Conservation (phyloP, 1,140 invertebrate genomes). For the Brachystomella parvula region DNA sequence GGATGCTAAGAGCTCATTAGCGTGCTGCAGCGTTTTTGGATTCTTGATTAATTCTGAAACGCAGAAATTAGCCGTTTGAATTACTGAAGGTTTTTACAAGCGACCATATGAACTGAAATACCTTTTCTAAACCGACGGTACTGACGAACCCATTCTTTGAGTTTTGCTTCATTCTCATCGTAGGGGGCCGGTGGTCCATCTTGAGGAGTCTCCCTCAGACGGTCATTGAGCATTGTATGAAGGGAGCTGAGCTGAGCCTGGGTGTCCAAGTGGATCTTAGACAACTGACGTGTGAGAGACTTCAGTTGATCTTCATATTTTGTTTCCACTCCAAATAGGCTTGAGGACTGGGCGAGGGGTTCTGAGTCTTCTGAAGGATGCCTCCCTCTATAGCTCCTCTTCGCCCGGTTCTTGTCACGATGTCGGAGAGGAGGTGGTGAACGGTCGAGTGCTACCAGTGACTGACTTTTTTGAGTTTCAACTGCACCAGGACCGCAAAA, state of each 20-base stretch:
- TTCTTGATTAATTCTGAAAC: constrained; percentile 32
- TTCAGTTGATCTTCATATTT: constrained; percentile 33
- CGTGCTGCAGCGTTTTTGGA: constrained; percentile 32
- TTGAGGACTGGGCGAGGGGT: background rate
- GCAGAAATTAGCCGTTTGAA: background rate
- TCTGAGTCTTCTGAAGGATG: background rate
- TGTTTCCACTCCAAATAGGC: constrained; percentile 15
- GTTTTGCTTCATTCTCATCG: constrained; percentile 19
- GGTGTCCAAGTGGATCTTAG: constrained; percentile 36
- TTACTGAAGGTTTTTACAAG: background rate
- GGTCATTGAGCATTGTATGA: constrained; percentile 35
- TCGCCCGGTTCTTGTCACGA: background rate
- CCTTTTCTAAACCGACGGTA: constrained; percentile 35
- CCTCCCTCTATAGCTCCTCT: background rate
- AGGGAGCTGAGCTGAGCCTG: constrained; percentile 34
- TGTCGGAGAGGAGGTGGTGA: background rate
- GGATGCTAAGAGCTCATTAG: constrained; percentile 32
- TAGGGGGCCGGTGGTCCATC: background rate
- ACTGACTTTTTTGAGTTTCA: constrained; percentile 18
- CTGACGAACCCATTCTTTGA: constrained; percentile 33
- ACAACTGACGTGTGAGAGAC: constrained; percentile 29
- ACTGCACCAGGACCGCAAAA: constrained; percentile 24
- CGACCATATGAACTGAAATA: background rate
- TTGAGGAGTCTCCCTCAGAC: constrained; percentile 17
- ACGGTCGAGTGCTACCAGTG: background rate